These are phyloP conservation scores for Amniataba percoides DNA, from an alignment of 2,797 vertebrate species.

Conservation along the genomic window DNA sequence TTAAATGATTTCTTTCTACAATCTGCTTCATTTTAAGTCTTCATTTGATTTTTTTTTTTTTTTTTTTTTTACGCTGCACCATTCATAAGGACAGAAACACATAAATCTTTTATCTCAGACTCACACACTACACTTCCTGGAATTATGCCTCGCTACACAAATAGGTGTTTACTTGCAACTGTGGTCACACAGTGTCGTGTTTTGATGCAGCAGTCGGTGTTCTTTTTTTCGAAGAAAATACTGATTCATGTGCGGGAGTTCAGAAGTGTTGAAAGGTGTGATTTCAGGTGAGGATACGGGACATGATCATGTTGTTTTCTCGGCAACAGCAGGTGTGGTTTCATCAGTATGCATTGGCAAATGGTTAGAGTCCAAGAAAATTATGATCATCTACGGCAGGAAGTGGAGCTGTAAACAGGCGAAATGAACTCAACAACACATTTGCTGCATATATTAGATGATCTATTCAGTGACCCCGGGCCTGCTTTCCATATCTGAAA, in stretches of 20 bases:
- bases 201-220: slow-evolving; percentile 16
- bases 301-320: slow-evolving; percentile 39
- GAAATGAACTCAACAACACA: slow-evolving; percentile 45
- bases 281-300: slow-evolving; percentile 35
- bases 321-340: slow-evolving; percentile 26
- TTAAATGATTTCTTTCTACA: not conserved
- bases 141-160: slow-evolving; percentile 44
- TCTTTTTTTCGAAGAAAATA: slow-evolving; percentile 35
- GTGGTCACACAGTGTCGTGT: not conserved
- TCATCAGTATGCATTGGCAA: slow-evolving; percentile 60
- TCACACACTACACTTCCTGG: slow-evolving; percentile 38
- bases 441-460: slow-evolving; percentile 49
- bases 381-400: slow-evolving; percentile 34
- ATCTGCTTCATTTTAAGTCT: not conserved
- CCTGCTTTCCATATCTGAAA: slow-evolving; percentile 51
- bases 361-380: slow-evolving; percentile 47
- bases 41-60: slow-evolving; percentile 1
- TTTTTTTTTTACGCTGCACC: slow-evolving; percentile 10
- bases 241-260: slow-evolving; percentile 24
- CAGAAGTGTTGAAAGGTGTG: slow-evolving; percentile 31
- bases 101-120: slow-evolving; percentile 15
- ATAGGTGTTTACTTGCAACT: slow-evolving; percentile 44
- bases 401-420: slow-evolving; percentile 49
- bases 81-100: slow-evolving; percentile 16
- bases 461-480: slow-evolving; percentile 42